Conservation (phyloP, 1,140 invertebrate species). For the Muscidifurax raptorellus region DNA sequence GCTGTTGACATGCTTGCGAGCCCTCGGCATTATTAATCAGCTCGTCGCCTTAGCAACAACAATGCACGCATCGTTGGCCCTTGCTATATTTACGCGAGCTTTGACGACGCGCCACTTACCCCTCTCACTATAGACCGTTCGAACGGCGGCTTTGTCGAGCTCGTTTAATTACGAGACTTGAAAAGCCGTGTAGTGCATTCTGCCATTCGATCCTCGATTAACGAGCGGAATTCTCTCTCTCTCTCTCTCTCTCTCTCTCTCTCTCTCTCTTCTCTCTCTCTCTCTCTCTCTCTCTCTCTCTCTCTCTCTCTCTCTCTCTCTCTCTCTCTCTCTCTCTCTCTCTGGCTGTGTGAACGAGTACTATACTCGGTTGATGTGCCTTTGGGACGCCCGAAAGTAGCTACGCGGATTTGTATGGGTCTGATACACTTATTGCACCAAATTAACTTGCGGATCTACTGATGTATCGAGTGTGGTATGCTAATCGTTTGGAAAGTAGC, state of each 20-base stretch:
- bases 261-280: too few relatives aligned
- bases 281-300: too few relatives aligned
- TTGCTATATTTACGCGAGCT: neutral
- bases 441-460: neutral
- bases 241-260: too few relatives aligned
- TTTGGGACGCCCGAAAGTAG: too few relatives aligned
- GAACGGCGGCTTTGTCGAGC: neutral
- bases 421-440: neutral
- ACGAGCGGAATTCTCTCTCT: neutral
- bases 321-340: too few relatives aligned
- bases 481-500: too few relatives aligned
- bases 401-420: too few relatives aligned
- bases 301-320: too few relatives aligned
- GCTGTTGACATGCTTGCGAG: conserved; percentile 27
- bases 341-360: too few relatives aligned
- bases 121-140: too few relatives aligned
- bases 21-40: conserved; percentile 32
- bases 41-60: conserved; percentile 30
- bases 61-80: neutral
- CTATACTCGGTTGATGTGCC: too few relatives aligned
- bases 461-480: too few relatives aligned
- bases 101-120: neutral
- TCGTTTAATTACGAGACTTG: conserved; percentile 13
- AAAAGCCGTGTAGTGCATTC: neutral
- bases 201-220: conserved; percentile 19